Evolutionary conservation across 2,797 vertebrate species (phyloP).

Genomic region (Thripadectes ignobilis): DNA sequence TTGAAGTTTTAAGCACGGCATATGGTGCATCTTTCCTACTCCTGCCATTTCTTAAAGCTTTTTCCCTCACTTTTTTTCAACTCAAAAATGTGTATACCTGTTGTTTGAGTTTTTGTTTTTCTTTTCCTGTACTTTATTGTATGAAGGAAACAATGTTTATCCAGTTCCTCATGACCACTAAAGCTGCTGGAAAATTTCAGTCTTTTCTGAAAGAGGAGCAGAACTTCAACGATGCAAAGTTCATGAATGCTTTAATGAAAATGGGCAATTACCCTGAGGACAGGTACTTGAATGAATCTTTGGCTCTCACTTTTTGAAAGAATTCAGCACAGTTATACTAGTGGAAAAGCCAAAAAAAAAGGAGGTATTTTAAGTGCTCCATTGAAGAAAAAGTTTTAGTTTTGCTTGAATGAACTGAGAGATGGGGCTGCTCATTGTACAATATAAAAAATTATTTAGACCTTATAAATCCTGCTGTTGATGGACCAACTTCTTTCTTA

Average conservation of each 20-base stretch:
- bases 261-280: background rate
- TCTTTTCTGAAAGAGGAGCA: background rate
- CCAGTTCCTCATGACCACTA: background rate
- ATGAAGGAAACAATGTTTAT: background rate
- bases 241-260: background rate
- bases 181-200: background rate
- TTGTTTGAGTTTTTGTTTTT: background rate
- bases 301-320: background rate
- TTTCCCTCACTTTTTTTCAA: background rate
- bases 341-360: background rate
- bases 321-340: background rate
- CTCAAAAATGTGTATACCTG: background rate
- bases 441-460: background rate
- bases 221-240: background rate
- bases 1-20: background rate
- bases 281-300: background rate
- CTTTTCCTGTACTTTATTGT: background rate
- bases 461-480: background rate
- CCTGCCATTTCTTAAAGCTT: background rate
- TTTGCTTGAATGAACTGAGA: fast-evolving
- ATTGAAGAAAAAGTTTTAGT: background rate
- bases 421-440: background rate
- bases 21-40: background rate
- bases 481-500: background rate
- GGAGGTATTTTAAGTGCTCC: background rate